A percentile compares a stretch with the other conserved stretches of the same genome.
phyloP scores from a whole-genome alignment of 2,888 invertebrate genomes.

The Cristatella mucedo region DNA sequence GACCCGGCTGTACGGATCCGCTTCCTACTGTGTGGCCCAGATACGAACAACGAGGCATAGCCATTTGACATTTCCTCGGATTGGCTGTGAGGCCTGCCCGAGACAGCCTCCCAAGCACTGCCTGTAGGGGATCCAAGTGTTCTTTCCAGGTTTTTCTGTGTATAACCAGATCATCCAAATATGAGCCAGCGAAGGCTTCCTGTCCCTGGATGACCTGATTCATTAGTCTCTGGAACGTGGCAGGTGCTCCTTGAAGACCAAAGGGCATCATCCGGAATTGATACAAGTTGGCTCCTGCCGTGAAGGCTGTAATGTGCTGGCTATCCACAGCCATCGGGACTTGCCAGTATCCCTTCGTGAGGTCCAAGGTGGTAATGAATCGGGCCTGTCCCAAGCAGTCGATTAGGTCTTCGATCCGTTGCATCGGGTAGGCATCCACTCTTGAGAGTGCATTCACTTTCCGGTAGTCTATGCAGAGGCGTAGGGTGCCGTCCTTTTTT shows the following conservation, averaged over 20 bases:
- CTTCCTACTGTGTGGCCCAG: constrained; percentile 9
- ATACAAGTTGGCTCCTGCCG: too few species aligned
- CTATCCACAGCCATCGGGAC: constrained; percentile 5
- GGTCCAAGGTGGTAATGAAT: constrained; percentile 14
- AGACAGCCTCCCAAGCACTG: constrained; percentile 12
- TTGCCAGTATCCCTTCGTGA: constrained; percentile 8
- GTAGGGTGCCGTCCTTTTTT: constrained; percentile 11
- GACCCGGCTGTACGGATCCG: background rate
- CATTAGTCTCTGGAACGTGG: too few species aligned
- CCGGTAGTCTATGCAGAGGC: constrained; percentile 15
- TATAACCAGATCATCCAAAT: constrained; percentile 15
- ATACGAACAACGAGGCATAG: background rate
- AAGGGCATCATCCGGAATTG: too few species aligned
- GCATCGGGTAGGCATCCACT: constrained; percentile 12
- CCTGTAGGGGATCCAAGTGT: constrained; percentile 11
- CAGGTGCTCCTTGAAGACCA: too few species aligned
- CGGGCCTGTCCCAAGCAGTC: constrained; percentile 12
- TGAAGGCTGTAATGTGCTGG: too few species aligned
- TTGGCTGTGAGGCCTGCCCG: constrained; percentile 10
- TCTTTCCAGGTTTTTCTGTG: constrained; percentile 11
- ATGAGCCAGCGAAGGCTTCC: too few species aligned
- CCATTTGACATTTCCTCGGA: constrained; percentile 14
- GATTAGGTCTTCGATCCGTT: constrained; percentile 10
- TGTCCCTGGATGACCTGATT: too few species aligned
- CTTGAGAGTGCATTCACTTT: constrained; percentile 12